Conservation (phyloP, 2,797 vertebrate species). For the Liasis olivaceus region DNA sequence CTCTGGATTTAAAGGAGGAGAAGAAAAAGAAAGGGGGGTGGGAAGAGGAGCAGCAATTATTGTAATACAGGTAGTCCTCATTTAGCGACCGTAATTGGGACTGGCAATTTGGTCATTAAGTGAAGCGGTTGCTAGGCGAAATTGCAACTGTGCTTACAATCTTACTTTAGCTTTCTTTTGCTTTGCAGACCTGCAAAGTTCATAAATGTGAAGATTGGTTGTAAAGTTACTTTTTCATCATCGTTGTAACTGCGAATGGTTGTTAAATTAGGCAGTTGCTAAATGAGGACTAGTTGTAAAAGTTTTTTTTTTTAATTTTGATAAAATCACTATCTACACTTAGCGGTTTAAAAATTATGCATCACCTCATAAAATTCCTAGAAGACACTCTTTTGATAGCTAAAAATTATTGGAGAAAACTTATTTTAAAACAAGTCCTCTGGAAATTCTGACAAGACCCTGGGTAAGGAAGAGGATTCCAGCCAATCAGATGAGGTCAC, state of each 20-base stretch:
- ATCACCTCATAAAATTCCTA: not conserved
- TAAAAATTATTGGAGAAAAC: not conserved
- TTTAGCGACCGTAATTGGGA: not conserved
- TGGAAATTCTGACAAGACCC: not conserved
- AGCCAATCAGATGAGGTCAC: not conserved
- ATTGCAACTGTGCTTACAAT: not conserved
- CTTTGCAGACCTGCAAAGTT: not conserved
- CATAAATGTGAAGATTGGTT: not conserved
- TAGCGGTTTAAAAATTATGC: not conserved
- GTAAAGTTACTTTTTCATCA: not conserved
- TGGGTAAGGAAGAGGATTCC: not conserved
- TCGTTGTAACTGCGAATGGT: not conserved
- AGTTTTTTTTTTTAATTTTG: not conserved
- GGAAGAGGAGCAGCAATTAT: not conserved
- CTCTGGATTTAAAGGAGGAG: not conserved
- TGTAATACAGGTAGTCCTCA: not conserved
- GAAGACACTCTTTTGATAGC: not conserved
- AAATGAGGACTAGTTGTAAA: not conserved
- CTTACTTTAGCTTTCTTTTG: not conserved
- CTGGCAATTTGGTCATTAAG: not conserved
- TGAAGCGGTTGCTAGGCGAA: not conserved
- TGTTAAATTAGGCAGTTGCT: not conserved
- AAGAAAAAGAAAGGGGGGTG: not conserved
- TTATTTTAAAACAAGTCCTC: not conserved
- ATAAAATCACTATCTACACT: not conserved